phyloP scores from a whole-genome alignment of 2,888 invertebrate species.

The Caenorhabditis panamensis region DNA sequence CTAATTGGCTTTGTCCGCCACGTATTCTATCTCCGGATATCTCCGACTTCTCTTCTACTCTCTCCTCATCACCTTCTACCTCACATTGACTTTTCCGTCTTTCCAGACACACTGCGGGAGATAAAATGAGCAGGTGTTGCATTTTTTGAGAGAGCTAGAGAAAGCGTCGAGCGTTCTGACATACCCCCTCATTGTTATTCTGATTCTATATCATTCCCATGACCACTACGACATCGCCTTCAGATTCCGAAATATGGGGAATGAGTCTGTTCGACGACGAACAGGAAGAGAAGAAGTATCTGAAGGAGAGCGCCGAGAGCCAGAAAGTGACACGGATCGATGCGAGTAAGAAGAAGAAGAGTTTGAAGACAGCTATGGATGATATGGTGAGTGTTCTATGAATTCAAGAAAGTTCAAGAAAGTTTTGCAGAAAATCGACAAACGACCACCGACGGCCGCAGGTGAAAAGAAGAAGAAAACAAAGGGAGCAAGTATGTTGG shows the following conservation, averaged over 20 bases:
- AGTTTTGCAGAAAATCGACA: constrained; percentile 14
- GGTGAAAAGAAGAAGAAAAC: constrained; percentile 59
- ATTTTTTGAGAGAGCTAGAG: neutral
- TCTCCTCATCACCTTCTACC: neutral
- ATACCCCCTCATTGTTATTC: neutral
- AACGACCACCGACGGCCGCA: constrained; percentile 40
- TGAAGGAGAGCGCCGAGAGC: constrained; percentile 46
- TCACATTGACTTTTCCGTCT: neutral
- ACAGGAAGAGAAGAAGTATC: constrained; percentile 68
- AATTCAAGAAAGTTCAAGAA: neutral
- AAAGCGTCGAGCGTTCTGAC: neutral
- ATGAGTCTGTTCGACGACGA: constrained; percentile 69
- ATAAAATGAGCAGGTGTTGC: neutral
- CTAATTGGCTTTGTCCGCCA: constrained; percentile 1
- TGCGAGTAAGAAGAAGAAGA: constrained; percentile 65
- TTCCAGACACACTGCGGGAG: neutral
- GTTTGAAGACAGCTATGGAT: constrained; percentile 62
- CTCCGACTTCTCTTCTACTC: neutral
- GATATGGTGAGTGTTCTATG: constrained; percentile 58
- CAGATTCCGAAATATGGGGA: constrained; percentile 41
- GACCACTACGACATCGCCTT: neutral
- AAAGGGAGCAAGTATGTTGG: constrained; percentile 77
- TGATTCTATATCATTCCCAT: neutral
- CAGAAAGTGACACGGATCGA: constrained; percentile 62
- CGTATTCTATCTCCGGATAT: neutral